phyloP scores from a whole-genome alignment of 2,113 vertebrate genomes.

The Pseudopodoces humilis region DNA sequence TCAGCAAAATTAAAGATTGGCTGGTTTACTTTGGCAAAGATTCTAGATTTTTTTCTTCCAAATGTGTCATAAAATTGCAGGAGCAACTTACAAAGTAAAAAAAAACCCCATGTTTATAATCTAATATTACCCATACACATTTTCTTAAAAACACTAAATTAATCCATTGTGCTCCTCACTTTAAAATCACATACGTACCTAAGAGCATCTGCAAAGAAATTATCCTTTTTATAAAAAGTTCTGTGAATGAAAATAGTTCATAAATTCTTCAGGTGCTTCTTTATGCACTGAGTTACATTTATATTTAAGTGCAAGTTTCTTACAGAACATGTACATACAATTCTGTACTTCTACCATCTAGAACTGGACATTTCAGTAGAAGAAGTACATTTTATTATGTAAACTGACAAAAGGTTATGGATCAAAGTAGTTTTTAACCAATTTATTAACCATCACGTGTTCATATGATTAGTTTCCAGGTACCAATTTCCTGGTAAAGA shows the following conservation, averaged over 20 bases:
- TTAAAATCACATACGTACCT: not conserved
- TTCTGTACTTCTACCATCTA: not conserved
- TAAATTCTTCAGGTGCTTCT: not conserved
- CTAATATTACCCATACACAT: not conserved
- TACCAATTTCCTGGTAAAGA: not conserved
- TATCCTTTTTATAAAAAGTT: not conserved
- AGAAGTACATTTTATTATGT: not conserved
- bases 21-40: not conserved
- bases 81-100: not conserved
- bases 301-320: not conserved
- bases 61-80: not conserved
- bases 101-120: fast-evolving
- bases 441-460: not conserved
- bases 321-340: not conserved
- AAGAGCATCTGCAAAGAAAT: not conserved
- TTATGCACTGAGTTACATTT: not conserved
- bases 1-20: not conserved
- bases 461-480: not conserved
- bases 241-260: not conserved
- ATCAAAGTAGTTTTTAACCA: not conserved
- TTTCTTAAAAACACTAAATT: not conserved
- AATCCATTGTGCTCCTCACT: not conserved
- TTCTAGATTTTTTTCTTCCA: not conserved
- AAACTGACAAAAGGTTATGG: not conserved
- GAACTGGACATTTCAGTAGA: not conserved